Conservation (phyloP, 2,888 invertebrate genomes). For the Anthoptus insignis region DNA sequence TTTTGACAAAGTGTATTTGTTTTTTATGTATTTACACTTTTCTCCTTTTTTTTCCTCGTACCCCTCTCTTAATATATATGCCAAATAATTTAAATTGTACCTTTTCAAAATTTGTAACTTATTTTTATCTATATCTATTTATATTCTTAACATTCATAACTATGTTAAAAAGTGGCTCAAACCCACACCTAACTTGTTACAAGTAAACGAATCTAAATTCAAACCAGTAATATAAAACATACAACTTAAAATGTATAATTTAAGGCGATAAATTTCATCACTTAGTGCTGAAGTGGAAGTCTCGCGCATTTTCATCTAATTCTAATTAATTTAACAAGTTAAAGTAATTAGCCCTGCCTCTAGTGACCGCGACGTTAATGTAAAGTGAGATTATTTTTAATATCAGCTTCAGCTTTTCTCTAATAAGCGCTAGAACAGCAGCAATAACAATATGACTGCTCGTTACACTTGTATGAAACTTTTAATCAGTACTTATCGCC, state of each 20-base stretch:
- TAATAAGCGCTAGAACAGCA: conserved; percentile 32
- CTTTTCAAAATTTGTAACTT: too few relatives aligned
- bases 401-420: conserved; percentile 33
- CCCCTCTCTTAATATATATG: too few relatives aligned
- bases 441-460: conserved; percentile 52
- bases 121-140: too few relatives aligned
- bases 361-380: conserved; percentile 35
- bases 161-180: too few relatives aligned
- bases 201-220: too few relatives aligned
- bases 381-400: conserved; percentile 39
- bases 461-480: conserved; percentile 59
- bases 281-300: conserved; percentile 30
- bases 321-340: conserved; percentile 37
- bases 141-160: too few relatives aligned
- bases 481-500: conserved; percentile 73
- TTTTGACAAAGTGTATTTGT: too few relatives aligned
- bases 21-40: too few relatives aligned
- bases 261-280: conserved; percentile 30
- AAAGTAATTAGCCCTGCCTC: conserved; percentile 33
- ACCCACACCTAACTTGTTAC: too few relatives aligned
- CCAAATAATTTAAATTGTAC: too few relatives aligned
- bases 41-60: too few relatives aligned
- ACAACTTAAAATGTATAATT: conserved; percentile 16
- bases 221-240: background rate
- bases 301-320: conserved; percentile 36